Conservation (phyloP, 2,113 vertebrate species). For the Struthio camelus region DNA sequence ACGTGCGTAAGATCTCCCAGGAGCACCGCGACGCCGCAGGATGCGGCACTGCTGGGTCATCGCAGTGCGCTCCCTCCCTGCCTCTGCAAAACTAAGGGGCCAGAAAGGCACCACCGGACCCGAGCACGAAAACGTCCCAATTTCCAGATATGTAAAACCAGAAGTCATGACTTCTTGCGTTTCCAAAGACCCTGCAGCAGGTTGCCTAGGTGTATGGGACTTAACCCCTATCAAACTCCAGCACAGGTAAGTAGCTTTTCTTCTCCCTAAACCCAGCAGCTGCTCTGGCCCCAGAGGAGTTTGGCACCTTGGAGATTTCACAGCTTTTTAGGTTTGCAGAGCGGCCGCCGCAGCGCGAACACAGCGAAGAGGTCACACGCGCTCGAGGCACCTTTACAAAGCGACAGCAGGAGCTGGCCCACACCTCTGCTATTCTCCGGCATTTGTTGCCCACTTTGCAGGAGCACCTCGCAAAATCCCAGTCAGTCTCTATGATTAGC, state of each 20-base stretch:
- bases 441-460: neutral
- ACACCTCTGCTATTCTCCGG: neutral
- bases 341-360: fast-evolving
- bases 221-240: neutral
- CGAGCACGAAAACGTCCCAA: fast-evolving
- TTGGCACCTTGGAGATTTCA: neutral
- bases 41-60: fast-evolving
- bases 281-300: neutral
- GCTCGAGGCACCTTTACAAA: neutral
- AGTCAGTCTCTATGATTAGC: neutral
- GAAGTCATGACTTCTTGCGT: fast-evolving
- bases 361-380: fast-evolving
- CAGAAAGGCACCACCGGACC: neutral
- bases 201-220: neutral
- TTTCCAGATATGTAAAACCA: neutral
- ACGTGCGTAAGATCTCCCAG: neutral
- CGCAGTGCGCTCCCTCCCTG: neutral
- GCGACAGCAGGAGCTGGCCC: neutral
- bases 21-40: neutral
- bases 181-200: neutral
- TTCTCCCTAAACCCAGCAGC: neutral
- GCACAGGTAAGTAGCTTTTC: neutral
- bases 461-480: neutral
- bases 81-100: fast-evolving
- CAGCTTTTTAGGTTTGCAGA: neutral